These are phyloP conservation scores for Puntigrus tetrazona DNA, from an alignment of 2,113 vertebrate species.

Conservation along the genomic window DNA sequence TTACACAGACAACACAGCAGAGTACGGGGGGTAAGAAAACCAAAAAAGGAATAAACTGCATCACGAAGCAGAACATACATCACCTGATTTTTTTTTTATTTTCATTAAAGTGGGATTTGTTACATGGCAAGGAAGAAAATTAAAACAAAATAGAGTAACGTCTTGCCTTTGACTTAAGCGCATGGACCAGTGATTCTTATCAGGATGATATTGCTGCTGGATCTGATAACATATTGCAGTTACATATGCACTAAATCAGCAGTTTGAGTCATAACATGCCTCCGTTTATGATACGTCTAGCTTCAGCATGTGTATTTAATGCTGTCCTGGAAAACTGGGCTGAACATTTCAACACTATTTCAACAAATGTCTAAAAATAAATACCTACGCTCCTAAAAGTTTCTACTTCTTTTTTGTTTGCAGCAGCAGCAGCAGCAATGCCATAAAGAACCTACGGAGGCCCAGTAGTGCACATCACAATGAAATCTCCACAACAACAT, in stretches of 20 bases:
- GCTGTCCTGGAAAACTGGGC: neutral
- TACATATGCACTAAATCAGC: slow-evolving; percentile 9
- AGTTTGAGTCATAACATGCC: slow-evolving; percentile 14
- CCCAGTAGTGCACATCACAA: too few species aligned
- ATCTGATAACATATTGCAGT: slow-evolving; percentile 59
- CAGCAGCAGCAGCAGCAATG: too few species aligned
- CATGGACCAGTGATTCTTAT: slow-evolving; percentile 59
- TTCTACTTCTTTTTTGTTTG: too few species aligned
- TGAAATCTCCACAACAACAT: too few species aligned
- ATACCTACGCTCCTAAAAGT: too few species aligned
- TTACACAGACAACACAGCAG: slow-evolving; percentile 64
- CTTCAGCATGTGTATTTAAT: slow-evolving; percentile 4
- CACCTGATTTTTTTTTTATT: slow-evolving; percentile 68
- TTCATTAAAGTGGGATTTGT: slow-evolving; percentile 73
- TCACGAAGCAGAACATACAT: slow-evolving; percentile 68
- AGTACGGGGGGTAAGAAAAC: slow-evolving; percentile 51
- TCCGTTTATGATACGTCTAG: neutral
- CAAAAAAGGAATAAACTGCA: slow-evolving; percentile 60
- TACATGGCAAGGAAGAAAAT: slow-evolving; percentile 61
- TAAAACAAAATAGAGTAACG: slow-evolving; percentile 52
- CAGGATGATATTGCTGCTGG: slow-evolving; percentile 59
- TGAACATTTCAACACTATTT: neutral
- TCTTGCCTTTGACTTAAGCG: slow-evolving; percentile 41
- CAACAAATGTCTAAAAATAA: neutral
- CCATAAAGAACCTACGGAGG: too few species aligned